phyloP scores from a whole-genome alignment of 2,797 vertebrate genomes.

The Rhinoraja longicauda region DNA sequence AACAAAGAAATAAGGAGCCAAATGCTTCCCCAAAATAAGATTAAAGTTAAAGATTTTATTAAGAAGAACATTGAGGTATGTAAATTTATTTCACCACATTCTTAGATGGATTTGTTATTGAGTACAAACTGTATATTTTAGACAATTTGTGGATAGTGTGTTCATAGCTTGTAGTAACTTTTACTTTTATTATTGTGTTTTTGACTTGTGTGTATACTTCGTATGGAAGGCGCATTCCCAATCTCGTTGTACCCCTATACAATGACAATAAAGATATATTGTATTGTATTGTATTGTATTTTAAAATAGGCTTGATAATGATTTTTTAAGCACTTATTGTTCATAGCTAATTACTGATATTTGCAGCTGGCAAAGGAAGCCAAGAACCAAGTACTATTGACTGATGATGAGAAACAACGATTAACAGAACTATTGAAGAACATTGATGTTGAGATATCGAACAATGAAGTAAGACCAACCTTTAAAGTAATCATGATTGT shows the following conservation, averaged over 20 bases:
- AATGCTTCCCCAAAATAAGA: constrained; percentile 44
- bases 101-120: neutral
- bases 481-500: neutral
- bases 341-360: neutral
- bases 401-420: constrained; percentile 67
- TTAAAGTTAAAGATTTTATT: constrained; percentile 69
- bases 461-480: constrained; percentile 59
- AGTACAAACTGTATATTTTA: neutral
- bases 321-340: neutral
- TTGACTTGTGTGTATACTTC: neutral
- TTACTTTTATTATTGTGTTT: neutral
- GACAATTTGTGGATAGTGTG: neutral
- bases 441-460: constrained; percentile 51
- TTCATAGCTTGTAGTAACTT: neutral
- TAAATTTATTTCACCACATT: constrained; percentile 43
- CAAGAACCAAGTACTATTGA: constrained; percentile 61
- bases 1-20: constrained; percentile 3
- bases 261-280: too few species aligned
- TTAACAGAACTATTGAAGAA: constrained; percentile 72
- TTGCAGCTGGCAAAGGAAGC: constrained; percentile 67
- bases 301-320: neutral
- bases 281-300: too few species aligned
- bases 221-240: too few species aligned
- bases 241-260: too few species aligned
- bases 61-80: constrained; percentile 87